phyloP scores from a whole-genome alignment of 2,113 vertebrate species.

The Heloderma charlesbogerti region DNA sequence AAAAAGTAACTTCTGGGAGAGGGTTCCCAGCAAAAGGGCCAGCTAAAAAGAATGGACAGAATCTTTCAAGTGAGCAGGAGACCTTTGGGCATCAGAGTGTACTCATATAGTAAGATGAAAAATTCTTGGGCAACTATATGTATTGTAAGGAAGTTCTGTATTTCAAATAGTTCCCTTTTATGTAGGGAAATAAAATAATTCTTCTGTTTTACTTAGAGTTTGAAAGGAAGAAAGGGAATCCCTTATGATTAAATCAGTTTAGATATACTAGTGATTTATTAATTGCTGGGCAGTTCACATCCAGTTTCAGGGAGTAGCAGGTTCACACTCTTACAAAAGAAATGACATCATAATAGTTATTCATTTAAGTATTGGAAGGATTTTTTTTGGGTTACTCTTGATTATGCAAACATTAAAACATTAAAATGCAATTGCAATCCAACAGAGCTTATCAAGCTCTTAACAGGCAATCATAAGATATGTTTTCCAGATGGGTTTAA shows the following conservation, averaged over 20 bases:
- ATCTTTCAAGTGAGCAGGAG: background rate
- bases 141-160: background rate
- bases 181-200: background rate
- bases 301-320: background rate
- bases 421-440: slow-evolving; percentile 27
- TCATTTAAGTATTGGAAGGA: background rate
- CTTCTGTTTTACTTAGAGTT: background rate
- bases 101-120: background rate
- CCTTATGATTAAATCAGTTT: slow-evolving; percentile 1
- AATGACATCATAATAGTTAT: background rate
- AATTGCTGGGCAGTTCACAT: background rate
- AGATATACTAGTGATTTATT: background rate
- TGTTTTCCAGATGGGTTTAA: slow-evolving; percentile 17
- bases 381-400: slow-evolving; percentile 12
- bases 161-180: background rate
- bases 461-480: slow-evolving; percentile 18
- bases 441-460: slow-evolving; percentile 25
- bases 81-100: background rate
- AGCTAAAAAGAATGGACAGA: background rate
- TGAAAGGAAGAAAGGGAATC: background rate
- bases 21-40: background rate
- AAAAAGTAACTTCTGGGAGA: background rate
- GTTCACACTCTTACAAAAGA: slow-evolving; percentile 22
- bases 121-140: background rate
- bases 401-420: slow-evolving; percentile 22